Evolutionary conservation across 2,797 vertebrate genomes (phyloP).

Genomic region (Hybognathus amarus): DNA sequence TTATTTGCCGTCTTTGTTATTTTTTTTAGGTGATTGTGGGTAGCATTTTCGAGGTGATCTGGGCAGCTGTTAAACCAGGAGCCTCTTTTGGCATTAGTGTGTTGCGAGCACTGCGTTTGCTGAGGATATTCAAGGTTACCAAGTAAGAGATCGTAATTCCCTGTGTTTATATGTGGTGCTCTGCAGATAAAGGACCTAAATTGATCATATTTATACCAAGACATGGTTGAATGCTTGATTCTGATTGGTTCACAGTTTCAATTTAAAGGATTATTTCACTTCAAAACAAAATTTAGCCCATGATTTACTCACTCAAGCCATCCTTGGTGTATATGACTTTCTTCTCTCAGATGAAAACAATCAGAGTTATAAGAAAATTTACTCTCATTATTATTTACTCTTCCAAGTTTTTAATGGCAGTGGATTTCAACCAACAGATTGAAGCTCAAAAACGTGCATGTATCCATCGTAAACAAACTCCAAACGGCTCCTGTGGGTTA

Average conservation of each 20-base stretch:
- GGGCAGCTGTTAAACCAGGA: constrained; percentile 93
- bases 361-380: too few relatives aligned
- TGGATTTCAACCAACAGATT: too few relatives aligned
- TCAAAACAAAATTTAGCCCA: too few relatives aligned
- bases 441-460: too few relatives aligned
- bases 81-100: constrained; percentile 97
- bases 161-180: not conserved
- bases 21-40: constrained; percentile 90
- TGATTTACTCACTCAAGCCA: too few relatives aligned
- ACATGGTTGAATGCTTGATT: not conserved
- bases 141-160: constrained; percentile 81
- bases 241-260: not conserved
- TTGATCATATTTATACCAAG: not conserved
- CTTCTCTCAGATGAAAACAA: too few relatives aligned
- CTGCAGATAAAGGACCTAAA: not conserved
- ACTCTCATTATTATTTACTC: too few relatives aligned
- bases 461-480: too few relatives aligned
- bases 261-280: not conserved
- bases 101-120: constrained; percentile 88
- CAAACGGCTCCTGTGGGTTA: too few relatives aligned
- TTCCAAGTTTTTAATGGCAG: too few relatives aligned
- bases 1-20: constrained; percentile 39
- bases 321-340: too few relatives aligned
- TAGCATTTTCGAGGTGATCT: constrained; percentile 96
- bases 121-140: constrained; percentile 97